Percentiles rank a stretch among this genome's conserved stretches.
phyloP scores from a whole-genome alignment of 2,888 invertebrate species.

The Tillus elongatus region DNA sequence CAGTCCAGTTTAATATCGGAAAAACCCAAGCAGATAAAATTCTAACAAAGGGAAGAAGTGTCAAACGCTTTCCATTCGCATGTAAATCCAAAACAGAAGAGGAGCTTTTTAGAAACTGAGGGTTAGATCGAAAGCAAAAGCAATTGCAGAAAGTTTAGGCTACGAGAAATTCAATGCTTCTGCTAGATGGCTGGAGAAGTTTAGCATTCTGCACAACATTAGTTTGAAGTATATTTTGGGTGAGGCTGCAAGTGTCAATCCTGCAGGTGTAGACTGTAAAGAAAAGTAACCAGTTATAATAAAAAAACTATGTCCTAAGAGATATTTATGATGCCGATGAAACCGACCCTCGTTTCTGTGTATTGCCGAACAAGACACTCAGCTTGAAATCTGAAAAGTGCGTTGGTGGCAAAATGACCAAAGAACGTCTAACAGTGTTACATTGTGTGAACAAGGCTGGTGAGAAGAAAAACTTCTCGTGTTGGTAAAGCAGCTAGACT shows the following conservation, averaged over 20 bases:
- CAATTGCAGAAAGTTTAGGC: too few species aligned
- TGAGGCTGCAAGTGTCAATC: too few species aligned
- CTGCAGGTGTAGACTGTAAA: too few species aligned
- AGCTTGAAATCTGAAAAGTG: constrained; percentile 7
- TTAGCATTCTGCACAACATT: constrained; percentile 7
- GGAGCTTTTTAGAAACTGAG: too few species aligned
- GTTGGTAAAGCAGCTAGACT: constrained; percentile 11
- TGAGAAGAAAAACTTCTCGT: constrained; percentile 9
- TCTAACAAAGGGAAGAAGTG: too few species aligned
- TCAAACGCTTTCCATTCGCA: too few species aligned
- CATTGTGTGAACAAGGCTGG: too few species aligned
- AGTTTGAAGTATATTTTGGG: constrained; percentile 8
- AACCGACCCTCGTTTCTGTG: constrained; percentile 7
- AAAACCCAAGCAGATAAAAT: too few species aligned
- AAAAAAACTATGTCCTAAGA: constrained; percentile 4
- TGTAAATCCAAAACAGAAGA: too few species aligned
- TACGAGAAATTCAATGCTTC: constrained; percentile 20
- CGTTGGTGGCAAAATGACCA: constrained; percentile 7
- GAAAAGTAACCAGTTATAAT: too few species aligned
- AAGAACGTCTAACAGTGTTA: constrained; percentile 11
- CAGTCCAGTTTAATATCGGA: too few species aligned
- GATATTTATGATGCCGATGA: constrained; percentile 10
- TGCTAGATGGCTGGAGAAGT: constrained; percentile 19
- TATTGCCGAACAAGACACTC: constrained; percentile 9
- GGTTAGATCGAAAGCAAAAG: too few species aligned